Conservation (phyloP, 2,888 invertebrate genomes). For the Baronia brevicornis region DNA sequence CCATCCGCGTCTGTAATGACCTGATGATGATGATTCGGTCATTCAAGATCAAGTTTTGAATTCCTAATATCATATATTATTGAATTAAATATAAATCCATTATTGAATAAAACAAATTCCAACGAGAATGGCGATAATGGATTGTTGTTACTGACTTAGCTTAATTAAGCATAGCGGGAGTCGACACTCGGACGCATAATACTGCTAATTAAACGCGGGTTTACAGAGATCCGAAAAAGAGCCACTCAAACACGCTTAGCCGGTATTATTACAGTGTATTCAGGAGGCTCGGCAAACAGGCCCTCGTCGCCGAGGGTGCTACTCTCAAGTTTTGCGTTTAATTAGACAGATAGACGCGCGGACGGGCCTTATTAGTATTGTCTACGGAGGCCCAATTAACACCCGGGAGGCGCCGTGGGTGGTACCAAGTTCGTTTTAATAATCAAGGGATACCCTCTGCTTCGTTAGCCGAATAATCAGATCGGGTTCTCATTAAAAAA, state of each 20-base stretch:
- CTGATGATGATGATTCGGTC: too few relatives aligned
- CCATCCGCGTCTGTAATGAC: too few relatives aligned
- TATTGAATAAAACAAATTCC: conserved; percentile 20
- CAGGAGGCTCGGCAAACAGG: conserved; percentile 70
- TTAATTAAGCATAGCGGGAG: conserved; percentile 70
- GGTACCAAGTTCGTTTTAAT: conserved; percentile 70
- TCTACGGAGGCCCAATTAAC: conserved; percentile 76
- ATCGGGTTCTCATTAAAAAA: conserved; percentile 42
- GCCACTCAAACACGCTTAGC: conserved; percentile 74
- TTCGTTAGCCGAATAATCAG: conserved; percentile 70
- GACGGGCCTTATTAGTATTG: conserved; percentile 76
- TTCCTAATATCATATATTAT: too few relatives aligned
- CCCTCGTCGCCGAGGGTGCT: conserved; percentile 69
- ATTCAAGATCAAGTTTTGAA: too few relatives aligned
- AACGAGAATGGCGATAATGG: conserved; percentile 44
- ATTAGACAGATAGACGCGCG: conserved; percentile 75
- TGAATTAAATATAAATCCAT: too few relatives aligned
- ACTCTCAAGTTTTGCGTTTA: conserved; percentile 75
- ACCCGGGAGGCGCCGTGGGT: conserved; percentile 66
- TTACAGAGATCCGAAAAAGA: conserved; percentile 74
- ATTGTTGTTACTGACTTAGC: conserved; percentile 71
- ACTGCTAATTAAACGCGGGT: conserved; percentile 73
- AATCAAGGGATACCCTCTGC: conserved; percentile 70
- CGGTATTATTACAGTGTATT: conserved; percentile 74
- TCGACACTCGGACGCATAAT: conserved; percentile 73